Evolutionary conservation across 2,888 invertebrate genomes (phyloP), one percentile per base, ranked within the genome.

Genomic region (Gasteruption jaculator): DNA sequence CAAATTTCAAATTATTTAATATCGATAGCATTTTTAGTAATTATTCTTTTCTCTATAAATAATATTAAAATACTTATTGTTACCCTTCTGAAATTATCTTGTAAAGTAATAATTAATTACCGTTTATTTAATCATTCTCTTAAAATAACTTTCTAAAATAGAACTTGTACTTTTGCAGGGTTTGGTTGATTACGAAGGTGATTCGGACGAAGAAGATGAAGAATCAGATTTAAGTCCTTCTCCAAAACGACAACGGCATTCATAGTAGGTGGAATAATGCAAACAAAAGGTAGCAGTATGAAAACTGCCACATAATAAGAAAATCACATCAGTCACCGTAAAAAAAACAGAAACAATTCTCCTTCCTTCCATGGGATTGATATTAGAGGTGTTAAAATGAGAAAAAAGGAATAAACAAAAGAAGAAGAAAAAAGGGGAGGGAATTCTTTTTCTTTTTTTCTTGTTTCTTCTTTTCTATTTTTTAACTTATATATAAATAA

Each of bases 161-260:
- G 5, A 21, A 27, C 15, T 26, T 41, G 31, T 10, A 39, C 32
- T 21, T 20, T 45, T 50, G 5, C 69, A 90, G 90, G 91, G 92
- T 56, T 78, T 96, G 63, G 96, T 96, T 49, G 96, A 96, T 73
- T 96, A 96, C 65, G 95, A 96, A 69, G 95, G 91, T 42, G 95
- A 96, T 73, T 95, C 94, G 1, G 95, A 96, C 63, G 95, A 95
- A 63, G 92, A 92, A 45, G 91, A 91, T 46, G 89, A 90, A 49
- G 83, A 85, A 49, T 73, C 74, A 25, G 77, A 76, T 38, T 73
- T 76, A 57, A 74, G 65, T 57, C 80, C 82, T 40, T 78, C 80
- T 61, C 78, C 82, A 49, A 87, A 87, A 73, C 77, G 86, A 66
- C 83, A 85, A 68, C 79, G 86, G 51, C 79, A 86, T 59, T 83